Percentiles rank a stretch among this genome's conserved stretches.
These are phyloP conservation scores for Saccopteryx leptura DNA, from an alignment of 2,113 vertebrate species.

Conservation along the genomic window DNA sequence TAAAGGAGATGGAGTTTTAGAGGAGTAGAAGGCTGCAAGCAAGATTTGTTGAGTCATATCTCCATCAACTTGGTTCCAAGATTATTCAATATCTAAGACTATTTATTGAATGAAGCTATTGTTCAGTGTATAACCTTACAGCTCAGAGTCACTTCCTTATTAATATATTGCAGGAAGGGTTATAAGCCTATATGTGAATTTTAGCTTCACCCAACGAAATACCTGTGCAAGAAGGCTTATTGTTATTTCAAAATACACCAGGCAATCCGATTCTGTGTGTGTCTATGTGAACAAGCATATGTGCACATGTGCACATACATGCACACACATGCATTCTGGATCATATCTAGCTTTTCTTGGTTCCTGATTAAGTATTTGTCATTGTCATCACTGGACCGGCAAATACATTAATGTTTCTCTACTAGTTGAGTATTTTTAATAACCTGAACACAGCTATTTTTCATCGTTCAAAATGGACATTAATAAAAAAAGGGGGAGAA, in stretches of 20 bases:
- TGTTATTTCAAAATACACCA: conserved; percentile 31
- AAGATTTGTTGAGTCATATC: neutral
- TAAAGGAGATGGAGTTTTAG: neutral
- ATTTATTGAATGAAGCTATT: neutral
- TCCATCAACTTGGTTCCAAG: neutral
- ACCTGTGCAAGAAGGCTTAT: neutral
- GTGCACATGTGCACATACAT: fast-evolving
- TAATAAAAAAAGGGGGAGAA: neutral
- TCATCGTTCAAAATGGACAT: neutral
- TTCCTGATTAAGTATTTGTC: neutral
- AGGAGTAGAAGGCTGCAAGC: neutral
- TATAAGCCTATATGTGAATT: neutral
- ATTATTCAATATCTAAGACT: neutral
- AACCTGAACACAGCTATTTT: neutral
- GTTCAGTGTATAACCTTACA: neutral
- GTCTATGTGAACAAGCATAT: fast-evolving
- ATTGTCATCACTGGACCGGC: neutral
- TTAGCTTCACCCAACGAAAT: neutral
- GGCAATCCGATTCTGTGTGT: neutral
- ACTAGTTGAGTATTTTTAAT: neutral
- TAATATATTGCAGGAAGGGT: neutral
- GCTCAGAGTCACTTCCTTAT: neutral
- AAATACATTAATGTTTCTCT: neutral
- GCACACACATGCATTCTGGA: neutral
- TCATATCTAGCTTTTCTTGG: neutral